A percentile compares a stretch with the other conserved stretches of the same genome.
Evolutionary conservation across 2,113 vertebrate species (phyloP).

Genomic region (human (Homo sapiens)): DNA sequence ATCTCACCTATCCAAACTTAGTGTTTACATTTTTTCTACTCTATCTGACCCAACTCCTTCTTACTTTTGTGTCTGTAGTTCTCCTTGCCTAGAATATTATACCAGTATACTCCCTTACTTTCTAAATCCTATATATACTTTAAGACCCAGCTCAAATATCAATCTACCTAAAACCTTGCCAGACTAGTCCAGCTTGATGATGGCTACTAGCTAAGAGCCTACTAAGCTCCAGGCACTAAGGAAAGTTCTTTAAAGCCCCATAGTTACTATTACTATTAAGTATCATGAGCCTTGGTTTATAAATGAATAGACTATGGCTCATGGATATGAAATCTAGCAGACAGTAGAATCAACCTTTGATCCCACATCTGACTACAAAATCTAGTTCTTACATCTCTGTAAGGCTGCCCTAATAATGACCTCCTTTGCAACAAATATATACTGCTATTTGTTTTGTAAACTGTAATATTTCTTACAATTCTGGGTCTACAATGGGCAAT

Average conservation of each 20-base stretch:
- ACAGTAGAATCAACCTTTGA: background rate
- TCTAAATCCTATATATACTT: slow-evolving; percentile 4
- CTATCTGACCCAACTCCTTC: background rate
- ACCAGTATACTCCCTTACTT: background rate
- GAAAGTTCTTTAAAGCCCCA: background rate
- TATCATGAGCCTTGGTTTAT: background rate
- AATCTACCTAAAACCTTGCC: background rate
- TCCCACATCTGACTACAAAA: background rate
- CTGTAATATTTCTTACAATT: background rate
- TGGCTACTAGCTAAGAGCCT: background rate
- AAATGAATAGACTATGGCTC: background rate
- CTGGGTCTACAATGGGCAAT: background rate
- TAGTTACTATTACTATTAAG: background rate
- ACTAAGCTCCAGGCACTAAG: background rate
- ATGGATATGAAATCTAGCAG: background rate
- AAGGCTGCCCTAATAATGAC: background rate
- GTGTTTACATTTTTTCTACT: background rate
- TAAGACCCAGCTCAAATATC: background rate
- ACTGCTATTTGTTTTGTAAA: background rate
- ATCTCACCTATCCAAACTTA: background rate
- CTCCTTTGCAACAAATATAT: background rate
- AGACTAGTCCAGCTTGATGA: background rate
- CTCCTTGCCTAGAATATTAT: background rate
- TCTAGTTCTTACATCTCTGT: background rate
- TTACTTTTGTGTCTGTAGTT: background rate